These are phyloP conservation scores for Lepidocyrtoides sp. DNA, from an alignment of 2,888 invertebrate species.

Conservation along the genomic window DNA sequence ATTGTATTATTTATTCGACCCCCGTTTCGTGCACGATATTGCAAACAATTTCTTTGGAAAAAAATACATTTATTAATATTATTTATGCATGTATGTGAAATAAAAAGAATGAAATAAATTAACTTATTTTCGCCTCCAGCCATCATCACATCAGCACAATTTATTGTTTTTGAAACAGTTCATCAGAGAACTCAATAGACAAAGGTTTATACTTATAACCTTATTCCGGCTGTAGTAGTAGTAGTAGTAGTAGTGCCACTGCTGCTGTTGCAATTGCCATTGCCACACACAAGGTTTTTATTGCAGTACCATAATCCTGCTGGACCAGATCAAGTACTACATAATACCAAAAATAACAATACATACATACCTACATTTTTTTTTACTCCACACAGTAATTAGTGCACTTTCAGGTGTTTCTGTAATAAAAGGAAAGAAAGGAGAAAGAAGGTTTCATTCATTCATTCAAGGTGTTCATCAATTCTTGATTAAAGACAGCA, in stretches of 20 bases:
- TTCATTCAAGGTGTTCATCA: constrained; percentile 43
- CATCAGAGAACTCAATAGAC: too few relatives aligned
- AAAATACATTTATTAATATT: constrained; percentile 32
- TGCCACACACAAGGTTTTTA: constrained; percentile 54
- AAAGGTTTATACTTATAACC: too few relatives aligned
- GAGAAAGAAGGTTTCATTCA: constrained; percentile 31
- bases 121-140: constrained; percentile 65
- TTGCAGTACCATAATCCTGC: constrained; percentile 36
- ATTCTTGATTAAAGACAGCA: constrained; percentile 26
- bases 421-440: constrained; percentile 12
- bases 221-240: not conserved
- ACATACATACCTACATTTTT: too few relatives aligned
- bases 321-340: constrained; percentile 58
- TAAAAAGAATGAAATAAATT: constrained; percentile 25
- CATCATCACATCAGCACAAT: too few relatives aligned
- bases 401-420: constrained; percentile 41
- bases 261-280: not conserved
- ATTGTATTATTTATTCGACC: not conserved
- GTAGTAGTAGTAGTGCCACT: not conserved
- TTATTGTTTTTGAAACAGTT: too few relatives aligned
- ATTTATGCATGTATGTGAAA: constrained; percentile 27
- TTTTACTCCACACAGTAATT: constrained; percentile 33
- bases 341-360: too few relatives aligned
- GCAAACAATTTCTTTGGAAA: constrained; percentile 50
- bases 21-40: constrained; percentile 39